Evolutionary conservation across 2,888 invertebrate genomes (phyloP), one percentile per base, ranked within the genome.

Genomic region (Schizaphis graminum): DNA sequence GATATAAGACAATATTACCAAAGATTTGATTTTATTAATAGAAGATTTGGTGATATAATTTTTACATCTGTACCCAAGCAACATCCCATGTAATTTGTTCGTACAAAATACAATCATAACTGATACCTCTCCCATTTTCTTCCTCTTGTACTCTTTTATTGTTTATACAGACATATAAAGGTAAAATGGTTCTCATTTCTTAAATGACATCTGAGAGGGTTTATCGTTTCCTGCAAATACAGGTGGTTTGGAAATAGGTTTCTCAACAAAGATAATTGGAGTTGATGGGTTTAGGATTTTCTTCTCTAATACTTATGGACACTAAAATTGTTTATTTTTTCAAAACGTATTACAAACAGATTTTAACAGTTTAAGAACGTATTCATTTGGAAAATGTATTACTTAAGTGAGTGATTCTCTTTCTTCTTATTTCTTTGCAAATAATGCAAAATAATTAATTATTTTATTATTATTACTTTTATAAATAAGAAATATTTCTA

Each of bases 171-270:
- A 89, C 84, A 84, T 57, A 84, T 57, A 57, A 44, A 84, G n/a
- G 84, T 56, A 84, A 89, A 93, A 93, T 93, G n/a, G 93, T 93
- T 93, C 89, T 89, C 89, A 53, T 89, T 89, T 56, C 56, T 44
- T 89, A 89, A 93, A 93, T 41, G 84, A 93, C 89, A 84, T 84
- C 44, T 44, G n/a, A 93, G 89, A 93, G 89, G 89, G 77, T 89
- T 84, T 91, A 91, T 47, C n/a, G 53, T 89, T 41, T 24, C 49
- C 61, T 44, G 24, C 24, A 56, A 77, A 24, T 93, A 89, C 93
- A 93, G 93, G 57, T 89, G 93, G 93, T 93, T 93, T 84, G 44
- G 21, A 93, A 93, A 93, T 93, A n/a, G 88, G 89, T 89, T 88
- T 93, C 67, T 86, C 67, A 44, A 77, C 56, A n/a, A 49, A 28